These are phyloP conservation scores for Odontesthes bonariensis DNA, from an alignment of 2,113 vertebrate genomes.

Conservation along the genomic window DNA sequence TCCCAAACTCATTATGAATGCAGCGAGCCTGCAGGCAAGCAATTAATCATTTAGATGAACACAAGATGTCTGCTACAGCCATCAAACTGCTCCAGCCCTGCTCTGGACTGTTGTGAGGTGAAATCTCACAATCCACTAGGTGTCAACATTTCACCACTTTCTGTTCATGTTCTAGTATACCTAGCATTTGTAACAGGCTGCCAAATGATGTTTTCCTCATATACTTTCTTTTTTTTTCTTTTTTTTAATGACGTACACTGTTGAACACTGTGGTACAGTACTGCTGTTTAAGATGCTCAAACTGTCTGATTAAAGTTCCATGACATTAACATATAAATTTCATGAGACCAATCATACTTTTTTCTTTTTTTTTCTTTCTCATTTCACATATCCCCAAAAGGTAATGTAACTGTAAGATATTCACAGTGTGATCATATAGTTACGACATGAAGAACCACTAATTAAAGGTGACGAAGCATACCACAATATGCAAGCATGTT, in stretches of 20 bases:
- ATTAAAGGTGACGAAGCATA: neutral
- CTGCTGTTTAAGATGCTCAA: neutral
- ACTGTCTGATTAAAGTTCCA: neutral
- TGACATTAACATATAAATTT: neutral
- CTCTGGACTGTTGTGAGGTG: rapidly evolving
- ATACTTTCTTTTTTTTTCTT: neutral
- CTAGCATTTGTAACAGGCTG: neutral
- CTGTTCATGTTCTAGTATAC: neutral
- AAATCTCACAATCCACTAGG: conserved; percentile 58
- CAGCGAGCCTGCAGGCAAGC: neutral
- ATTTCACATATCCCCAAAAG: neutral
- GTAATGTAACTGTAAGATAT: neutral
- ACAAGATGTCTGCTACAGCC: conserved; percentile 1
- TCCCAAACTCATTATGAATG: conserved; percentile 46
- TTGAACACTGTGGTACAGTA: neutral
- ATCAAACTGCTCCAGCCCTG: conserved; percentile 6
- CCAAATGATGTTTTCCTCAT: neutral
- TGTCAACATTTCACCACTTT: conserved; percentile 61
- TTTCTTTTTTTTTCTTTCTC: neutral
- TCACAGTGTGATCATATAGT: neutral
- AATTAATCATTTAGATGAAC: conserved; percentile 54
- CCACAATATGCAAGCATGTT: neutral
- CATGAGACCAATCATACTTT: no score
- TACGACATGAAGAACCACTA: neutral
- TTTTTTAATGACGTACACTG: neutral